A percentile compares a stretch with the other conserved stretches of the same genome.
These are phyloP conservation scores for Ambastaia sidthimunki DNA, from an alignment of 2,797 vertebrate species.

Conservation along the genomic window DNA sequence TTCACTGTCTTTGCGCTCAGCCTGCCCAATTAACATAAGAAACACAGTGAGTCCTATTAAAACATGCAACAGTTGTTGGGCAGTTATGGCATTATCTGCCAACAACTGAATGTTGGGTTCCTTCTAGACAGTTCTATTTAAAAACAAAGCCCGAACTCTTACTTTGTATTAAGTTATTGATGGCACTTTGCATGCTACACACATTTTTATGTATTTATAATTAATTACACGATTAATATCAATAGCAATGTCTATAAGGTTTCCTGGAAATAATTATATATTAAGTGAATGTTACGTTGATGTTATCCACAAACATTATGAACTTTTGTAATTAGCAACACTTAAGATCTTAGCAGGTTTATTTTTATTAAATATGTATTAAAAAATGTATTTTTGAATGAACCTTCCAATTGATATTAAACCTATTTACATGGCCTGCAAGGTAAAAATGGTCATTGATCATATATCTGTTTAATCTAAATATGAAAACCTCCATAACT, in stretches of 20 bases:
- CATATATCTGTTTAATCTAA: background rate
- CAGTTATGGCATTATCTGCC: slow-evolving; percentile 44
- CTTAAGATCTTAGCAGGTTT: no score
- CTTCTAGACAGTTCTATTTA: slow-evolving; percentile 3
- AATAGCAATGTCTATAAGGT: background rate
- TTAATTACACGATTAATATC: background rate
- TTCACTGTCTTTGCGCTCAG: slow-evolving; percentile 80
- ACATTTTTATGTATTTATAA: background rate
- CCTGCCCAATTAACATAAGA: slow-evolving; percentile 69
- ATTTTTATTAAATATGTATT: no score
- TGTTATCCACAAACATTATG: no score
- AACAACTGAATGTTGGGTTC: slow-evolving; percentile 38
- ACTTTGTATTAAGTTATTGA: slow-evolving; percentile 27
- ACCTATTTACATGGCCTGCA: background rate
- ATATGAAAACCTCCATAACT: slow-evolving; percentile 58
- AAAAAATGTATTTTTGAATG: background rate
- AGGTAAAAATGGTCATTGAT: background rate
- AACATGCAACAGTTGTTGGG: slow-evolving; percentile 50
- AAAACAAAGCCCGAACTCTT: slow-evolving; percentile 21
- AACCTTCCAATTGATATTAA: background rate
- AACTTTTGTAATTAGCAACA: no score
- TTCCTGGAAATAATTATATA: background rate
- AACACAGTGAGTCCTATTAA: slow-evolving; percentile 58
- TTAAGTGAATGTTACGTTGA: no score
- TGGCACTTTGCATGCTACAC: background rate